Percentiles rank a stretch among this genome's conserved stretches.
These are phyloP conservation scores for Potamarius usumacintae DNA, from an alignment of 2,113 vertebrate genomes.

Conservation along the genomic window DNA sequence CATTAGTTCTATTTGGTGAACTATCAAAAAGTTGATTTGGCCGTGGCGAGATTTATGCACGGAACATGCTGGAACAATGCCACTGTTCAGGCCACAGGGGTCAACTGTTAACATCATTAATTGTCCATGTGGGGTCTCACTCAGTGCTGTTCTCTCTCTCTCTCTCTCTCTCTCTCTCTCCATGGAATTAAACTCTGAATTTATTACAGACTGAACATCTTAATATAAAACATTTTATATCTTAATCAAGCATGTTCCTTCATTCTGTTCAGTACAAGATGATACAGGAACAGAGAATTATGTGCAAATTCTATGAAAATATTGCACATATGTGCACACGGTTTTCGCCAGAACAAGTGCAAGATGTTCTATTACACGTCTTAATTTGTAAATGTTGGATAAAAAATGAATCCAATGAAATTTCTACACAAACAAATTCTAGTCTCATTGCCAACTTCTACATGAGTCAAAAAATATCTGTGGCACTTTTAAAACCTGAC, in stretches of 20 bases:
- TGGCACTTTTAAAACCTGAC: neutral
- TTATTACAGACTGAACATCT: slow-evolving; percentile 10
- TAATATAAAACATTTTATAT: slow-evolving; percentile 19
- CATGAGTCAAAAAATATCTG: neutral
- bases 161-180: neutral
- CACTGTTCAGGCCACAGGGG: slow-evolving; percentile 54
- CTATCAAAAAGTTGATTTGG: slow-evolving; percentile 77
- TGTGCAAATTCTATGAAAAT: no score
- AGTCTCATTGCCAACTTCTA: neutral
- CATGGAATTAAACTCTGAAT: slow-evolving; percentile 5
- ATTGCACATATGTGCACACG: neutral
- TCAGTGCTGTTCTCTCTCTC: neutral
- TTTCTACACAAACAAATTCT: neutral
- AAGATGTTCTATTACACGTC: neutral
- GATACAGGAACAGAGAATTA: neutral
- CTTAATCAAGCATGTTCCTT: neutral
- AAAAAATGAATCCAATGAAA: neutral
- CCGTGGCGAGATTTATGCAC: slow-evolving; percentile 68
- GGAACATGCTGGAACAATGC: slow-evolving; percentile 61
- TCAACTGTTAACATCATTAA: slow-evolving; percentile 43
- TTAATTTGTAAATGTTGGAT: neutral
- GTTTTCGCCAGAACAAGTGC: neutral
- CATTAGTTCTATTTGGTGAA: slow-evolving; percentile 80
- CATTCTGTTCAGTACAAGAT: neutral
- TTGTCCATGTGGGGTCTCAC: slow-evolving; percentile 4